Conservation (phyloP, 2,797 vertebrate species). For the Catamblyrhynchus diadema region DNA sequence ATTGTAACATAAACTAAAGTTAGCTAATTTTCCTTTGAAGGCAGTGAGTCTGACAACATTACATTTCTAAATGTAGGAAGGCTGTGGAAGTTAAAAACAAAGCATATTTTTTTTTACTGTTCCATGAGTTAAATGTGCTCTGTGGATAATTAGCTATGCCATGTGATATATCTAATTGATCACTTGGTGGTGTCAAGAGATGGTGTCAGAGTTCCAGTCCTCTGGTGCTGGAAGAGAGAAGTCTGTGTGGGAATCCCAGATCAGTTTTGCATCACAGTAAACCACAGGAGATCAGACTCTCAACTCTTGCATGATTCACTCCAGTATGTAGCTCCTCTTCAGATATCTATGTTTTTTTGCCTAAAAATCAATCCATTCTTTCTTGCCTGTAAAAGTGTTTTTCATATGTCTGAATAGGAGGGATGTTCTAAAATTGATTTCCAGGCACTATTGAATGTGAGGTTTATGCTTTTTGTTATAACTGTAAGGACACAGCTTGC, state of each 20-base stretch:
- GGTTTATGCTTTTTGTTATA: neutral
- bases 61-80: neutral
- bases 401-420: neutral
- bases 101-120: neutral
- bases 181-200: neutral
- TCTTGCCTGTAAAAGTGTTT: neutral
- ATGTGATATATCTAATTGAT: neutral
- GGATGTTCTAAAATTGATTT: neutral
- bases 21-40: neutral
- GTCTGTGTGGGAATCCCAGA: neutral
- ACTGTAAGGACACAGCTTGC: neutral
- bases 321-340: neutral
- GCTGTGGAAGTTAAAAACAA: neutral
- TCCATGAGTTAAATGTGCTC: neutral
- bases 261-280: neutral
- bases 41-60: neutral
- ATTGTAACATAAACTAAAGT: neutral
- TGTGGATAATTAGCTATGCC: neutral
- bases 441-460: neutral
- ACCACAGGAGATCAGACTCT: neutral
- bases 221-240: neutral
- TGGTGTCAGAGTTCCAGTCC: too few species aligned
- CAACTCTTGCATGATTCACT: neutral
- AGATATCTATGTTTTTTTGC: neutral
- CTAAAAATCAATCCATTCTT: neutral